Percentiles rank a stretch among this genome's conserved stretches.
Evolutionary conservation across 2,113 vertebrate species (phyloP).

Genomic region (Perca flavescens): DNA sequence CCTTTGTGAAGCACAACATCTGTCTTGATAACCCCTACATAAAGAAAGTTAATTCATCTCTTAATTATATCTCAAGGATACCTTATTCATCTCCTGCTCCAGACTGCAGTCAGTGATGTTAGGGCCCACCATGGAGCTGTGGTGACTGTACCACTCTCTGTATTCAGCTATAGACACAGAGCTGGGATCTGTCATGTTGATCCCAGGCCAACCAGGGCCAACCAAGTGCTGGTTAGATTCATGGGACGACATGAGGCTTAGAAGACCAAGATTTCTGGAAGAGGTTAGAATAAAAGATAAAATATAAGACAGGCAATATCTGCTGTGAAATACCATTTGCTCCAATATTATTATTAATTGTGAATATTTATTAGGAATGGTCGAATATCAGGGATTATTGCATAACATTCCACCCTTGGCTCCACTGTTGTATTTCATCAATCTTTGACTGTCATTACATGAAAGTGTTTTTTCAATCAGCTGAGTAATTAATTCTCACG

Average conservation of each 20-base stretch:
- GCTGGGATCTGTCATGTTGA: constrained; percentile 77
- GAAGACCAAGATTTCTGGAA: constrained; percentile 78
- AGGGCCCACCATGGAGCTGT: constrained; percentile 61
- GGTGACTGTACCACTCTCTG: constrained; percentile 80
- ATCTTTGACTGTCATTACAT: neutral
- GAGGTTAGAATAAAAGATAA: constrained; percentile 1
- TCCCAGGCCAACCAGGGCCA: constrained; percentile 64
- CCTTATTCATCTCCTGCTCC: constrained; percentile 86
- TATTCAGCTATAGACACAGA: constrained; percentile 81
- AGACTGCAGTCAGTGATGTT: constrained; percentile 84
- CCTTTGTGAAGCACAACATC: neutral
- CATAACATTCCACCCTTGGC: neutral
- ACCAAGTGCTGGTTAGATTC: constrained; percentile 47
- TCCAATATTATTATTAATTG: neutral
- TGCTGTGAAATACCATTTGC: neutral
- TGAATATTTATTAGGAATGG: neutral
- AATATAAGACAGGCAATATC: neutral
- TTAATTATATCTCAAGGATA: constrained; percentile 28
- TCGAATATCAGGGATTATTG: neutral
- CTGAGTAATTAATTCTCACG: neutral
- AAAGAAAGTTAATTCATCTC: neutral
- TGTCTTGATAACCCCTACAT: neutral
- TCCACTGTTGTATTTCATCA: neutral
- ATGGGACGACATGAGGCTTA: constrained; percentile 59
- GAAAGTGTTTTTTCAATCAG: neutral